Percentiles rank a stretch among this genome's conserved stretches.
phyloP scores from a whole-genome alignment of 37 sponge, comb jelly and placozoan genomes.

The Chondrilla cf. caribensis region DNA sequence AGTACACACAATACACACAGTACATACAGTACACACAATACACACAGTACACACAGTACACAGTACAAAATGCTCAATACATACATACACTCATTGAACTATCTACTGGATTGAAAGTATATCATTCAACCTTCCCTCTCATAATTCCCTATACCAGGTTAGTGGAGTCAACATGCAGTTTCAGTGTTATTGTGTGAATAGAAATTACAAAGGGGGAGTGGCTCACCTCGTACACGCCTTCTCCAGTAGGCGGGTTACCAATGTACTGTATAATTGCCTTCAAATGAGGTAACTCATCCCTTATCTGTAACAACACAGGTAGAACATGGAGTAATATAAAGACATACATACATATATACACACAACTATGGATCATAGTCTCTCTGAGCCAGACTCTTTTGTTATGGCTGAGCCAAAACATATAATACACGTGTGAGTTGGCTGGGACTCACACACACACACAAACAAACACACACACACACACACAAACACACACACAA shows the following conservation, averaged over 20 bases:
- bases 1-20: not conserved
- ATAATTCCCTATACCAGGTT: too few relatives aligned
- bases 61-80: not conserved
- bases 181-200: too few relatives aligned
- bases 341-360: conserved; percentile 26
- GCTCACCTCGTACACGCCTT: conserved; percentile 59
- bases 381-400: too few relatives aligned
- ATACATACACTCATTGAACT: not conserved
- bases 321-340: conserved; percentile 12
- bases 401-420: too few relatives aligned
- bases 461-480: too few relatives aligned
- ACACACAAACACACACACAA: too few relatives aligned
- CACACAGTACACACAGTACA: conserved; percentile 4
- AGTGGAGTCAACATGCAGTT: too few relatives aligned
- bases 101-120: too few relatives aligned
- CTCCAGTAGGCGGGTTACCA: conserved; percentile 29
- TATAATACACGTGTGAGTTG: too few relatives aligned
- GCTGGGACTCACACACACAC: too few relatives aligned
- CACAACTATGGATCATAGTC: conserved; percentile 12
- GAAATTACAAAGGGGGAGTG: too few relatives aligned
- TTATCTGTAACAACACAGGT: conserved; percentile 19
- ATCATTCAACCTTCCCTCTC: too few relatives aligned
- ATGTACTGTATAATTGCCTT: conserved; percentile 80
- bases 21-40: not conserved
- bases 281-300: conserved; percentile 62